Percentiles rank a stretch among this genome's conserved stretches.
Evolutionary conservation across 1,140 invertebrate species (phyloP).

Genomic region (Myzus persicae): DNA sequence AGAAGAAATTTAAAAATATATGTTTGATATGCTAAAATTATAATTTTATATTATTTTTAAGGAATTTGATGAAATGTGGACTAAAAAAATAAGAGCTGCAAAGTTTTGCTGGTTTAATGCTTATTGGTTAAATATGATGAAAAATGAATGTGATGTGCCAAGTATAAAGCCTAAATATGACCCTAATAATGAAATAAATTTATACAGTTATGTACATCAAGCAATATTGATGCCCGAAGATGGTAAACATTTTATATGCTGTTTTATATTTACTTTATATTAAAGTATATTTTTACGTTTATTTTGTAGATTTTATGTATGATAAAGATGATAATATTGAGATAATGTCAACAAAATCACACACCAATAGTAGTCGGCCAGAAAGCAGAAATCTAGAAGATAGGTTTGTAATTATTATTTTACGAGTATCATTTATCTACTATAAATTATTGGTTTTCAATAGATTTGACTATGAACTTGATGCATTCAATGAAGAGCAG

Average conservation of each 20-base stretch:
- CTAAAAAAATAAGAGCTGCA: slow-evolving; percentile 89
- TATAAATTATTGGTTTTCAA: neutral
- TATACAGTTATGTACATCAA: slow-evolving; percentile 77
- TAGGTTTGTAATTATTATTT: neutral
- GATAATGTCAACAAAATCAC: slow-evolving; percentile 65
- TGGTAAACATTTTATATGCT: slow-evolving; percentile 62
- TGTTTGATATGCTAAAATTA: no score
- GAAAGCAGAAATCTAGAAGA: slow-evolving; percentile 63
- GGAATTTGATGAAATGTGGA: slow-evolving; percentile 90
- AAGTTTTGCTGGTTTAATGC: slow-evolving; percentile 96
- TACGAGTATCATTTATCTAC: neutral
- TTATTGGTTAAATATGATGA: slow-evolving; percentile 97
- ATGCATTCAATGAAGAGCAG: slow-evolving; percentile 26
- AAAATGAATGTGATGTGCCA: slow-evolving; percentile 69
- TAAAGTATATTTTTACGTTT: neutral
- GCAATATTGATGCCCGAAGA: slow-evolving; percentile 74
- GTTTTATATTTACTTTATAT: neutral
- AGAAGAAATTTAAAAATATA: no score
- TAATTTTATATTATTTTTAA: slow-evolving; percentile 63
- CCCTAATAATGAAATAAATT: slow-evolving; percentile 71
- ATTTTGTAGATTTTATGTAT: slow-evolving; percentile 63
- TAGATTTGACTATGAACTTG: slow-evolving; percentile 36
- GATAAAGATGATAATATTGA: slow-evolving; percentile 66
- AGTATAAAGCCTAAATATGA: slow-evolving; percentile 69
- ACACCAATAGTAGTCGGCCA: slow-evolving; percentile 67